Evolutionary conservation across 2,113 vertebrate species (phyloP).

Genomic region (Vireo altiloquus): DNA sequence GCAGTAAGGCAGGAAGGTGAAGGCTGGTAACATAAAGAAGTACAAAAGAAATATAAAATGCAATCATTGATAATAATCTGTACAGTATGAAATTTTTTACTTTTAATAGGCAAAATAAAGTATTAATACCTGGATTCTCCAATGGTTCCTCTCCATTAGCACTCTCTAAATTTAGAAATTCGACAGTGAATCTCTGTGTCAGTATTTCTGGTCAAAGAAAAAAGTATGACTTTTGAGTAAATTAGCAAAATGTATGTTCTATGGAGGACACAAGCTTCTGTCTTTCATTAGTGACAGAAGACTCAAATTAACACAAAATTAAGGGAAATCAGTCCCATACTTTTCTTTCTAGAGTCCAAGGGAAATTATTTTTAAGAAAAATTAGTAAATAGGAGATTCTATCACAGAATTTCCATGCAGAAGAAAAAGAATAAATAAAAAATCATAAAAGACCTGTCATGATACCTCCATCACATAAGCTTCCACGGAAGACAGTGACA

Average conservation of each 20-base stretch:
- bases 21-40: background rate
- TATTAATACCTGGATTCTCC: conserved; percentile 83
- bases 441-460: background rate
- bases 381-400: background rate
- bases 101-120: background rate
- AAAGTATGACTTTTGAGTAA: background rate
- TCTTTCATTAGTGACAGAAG: background rate
- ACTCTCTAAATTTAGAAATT: conserved; percentile 76
- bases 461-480: conserved; percentile 59
- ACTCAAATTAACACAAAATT: background rate
- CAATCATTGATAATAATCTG: background rate
- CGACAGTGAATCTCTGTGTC: conserved; percentile 80
- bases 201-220: conserved; percentile 73
- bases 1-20: background rate
- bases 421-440: background rate
- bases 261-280: background rate
- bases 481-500: conserved; percentile 71
- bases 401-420: background rate
- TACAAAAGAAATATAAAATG: background rate
- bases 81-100: fast-evolving
- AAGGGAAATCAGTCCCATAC: background rate
- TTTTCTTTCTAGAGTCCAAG: background rate
- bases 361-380: background rate
- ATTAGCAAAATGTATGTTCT: background rate
- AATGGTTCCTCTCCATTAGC: conserved; percentile 50